A percentile compares a stretch with the other conserved stretches of the same genome.
phyloP scores from a whole-genome alignment of 2,113 vertebrate species.

The Setophaga petechia region DNA sequence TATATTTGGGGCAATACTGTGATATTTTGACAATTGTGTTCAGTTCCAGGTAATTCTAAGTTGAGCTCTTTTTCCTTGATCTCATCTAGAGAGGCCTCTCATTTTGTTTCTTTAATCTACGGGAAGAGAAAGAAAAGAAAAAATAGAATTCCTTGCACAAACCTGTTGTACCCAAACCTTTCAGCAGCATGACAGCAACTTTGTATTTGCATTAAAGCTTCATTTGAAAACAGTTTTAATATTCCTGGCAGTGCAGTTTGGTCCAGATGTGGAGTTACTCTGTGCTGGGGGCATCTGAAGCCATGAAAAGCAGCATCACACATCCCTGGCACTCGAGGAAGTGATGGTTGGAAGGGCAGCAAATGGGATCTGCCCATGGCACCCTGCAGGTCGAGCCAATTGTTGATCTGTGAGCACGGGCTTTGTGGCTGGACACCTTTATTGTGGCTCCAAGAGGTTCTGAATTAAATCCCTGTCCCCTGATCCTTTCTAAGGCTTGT shows the following conservation, averaged over 20 bases:
- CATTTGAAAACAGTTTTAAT: not conserved
- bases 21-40: not conserved
- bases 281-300: not conserved
- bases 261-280: fast-evolving
- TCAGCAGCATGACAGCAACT: fast-evolving
- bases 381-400: fast-evolving
- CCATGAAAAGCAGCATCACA: fast-evolving
- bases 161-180: not conserved
- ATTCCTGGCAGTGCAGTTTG: fast-evolving
- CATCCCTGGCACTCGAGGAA: fast-evolving
- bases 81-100: not conserved
- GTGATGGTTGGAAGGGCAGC: fast-evolving
- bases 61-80: not conserved
- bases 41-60: not conserved
- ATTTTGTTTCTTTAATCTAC: not conserved
- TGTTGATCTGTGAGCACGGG: fast-evolving
- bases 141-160: not conserved
- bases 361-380: fast-evolving
- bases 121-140: not conserved
- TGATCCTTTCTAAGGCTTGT: not conserved
- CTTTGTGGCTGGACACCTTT: not conserved
- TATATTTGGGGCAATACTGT: not conserved
- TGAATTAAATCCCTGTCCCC: not conserved
- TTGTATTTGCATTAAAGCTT: fast-evolving
- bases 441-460: fast-evolving